phyloP scores from a whole-genome alignment of 2,113 vertebrate genomes.

The Zingel zingel region DNA sequence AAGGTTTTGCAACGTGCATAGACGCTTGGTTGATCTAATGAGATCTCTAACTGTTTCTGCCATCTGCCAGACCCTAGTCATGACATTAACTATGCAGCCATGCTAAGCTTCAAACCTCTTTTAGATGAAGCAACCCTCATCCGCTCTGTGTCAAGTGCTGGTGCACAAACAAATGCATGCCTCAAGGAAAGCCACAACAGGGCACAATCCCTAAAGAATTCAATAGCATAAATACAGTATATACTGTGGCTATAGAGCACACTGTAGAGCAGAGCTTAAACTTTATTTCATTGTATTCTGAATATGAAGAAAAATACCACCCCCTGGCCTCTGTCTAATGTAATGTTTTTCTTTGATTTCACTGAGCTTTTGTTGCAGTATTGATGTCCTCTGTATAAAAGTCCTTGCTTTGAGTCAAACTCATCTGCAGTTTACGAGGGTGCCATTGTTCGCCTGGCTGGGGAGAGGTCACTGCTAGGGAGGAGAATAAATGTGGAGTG shows the following conservation, averaged over 20 bases:
- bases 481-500: conserved; percentile 79
- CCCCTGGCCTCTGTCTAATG: conserved; percentile 13
- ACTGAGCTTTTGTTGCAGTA: conserved; percentile 67
- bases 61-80: conserved; percentile 87
- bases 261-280: conserved; percentile 8
- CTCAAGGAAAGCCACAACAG: conserved; percentile 29
- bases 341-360: conserved; percentile 68
- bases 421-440: conserved; percentile 74
- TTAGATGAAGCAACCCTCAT: conserved; percentile 68
- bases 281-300: conserved; percentile 19
- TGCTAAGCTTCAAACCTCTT: conserved; percentile 76
- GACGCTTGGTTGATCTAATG: conserved; percentile 87
- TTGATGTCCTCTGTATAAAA: conserved; percentile 58
- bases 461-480: conserved; percentile 77
- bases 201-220: conserved; percentile 4
- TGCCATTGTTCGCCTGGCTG: conserved; percentile 73
- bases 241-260: conserved; percentile 17
- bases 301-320: conserved; percentile 16
- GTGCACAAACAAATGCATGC: conserved; percentile 49
- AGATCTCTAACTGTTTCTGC: conserved; percentile 88
- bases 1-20: conserved; percentile 83
- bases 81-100: conserved; percentile 85
- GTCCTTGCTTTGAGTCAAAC: conserved; percentile 75
- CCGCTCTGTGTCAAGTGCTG: conserved; percentile 65
- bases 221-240: conserved; percentile 2